Evolutionary conservation across 2,797 vertebrate species (phyloP), one percentile per base, ranked within the genome.

Genomic region (Oryzias dopingdopingensis): DNA sequence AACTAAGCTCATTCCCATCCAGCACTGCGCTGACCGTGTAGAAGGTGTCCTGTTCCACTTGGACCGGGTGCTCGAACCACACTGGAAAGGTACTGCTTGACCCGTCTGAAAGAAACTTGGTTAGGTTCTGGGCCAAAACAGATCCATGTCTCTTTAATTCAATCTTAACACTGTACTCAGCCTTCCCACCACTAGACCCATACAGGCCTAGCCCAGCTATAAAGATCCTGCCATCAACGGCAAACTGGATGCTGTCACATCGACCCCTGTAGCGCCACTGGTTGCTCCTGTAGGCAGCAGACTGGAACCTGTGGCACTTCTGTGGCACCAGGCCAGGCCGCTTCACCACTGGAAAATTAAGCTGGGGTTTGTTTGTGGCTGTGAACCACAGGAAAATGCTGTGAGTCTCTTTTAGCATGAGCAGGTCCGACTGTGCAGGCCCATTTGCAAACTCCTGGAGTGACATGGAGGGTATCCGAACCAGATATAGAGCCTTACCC

Each of bases 161-260:
- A 0, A 97, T 96, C 82, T 89, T 93, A 56, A 95, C 94, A 0
- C 86, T 90, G 82, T 97, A 97, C 65, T 96, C 95, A 0, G 94
- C 93, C 59, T 93, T 95, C 23, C 93, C 92, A 0, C 94, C 92
- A 55, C 96, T 97, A 0, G 95, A 95, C 29, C 96, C 96, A 0
- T 97, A 98, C 41, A 98, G 72, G 29, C 96, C 92, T 4, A 97
- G 90, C 45, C 96, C 96, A 0, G 93, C 95, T 1, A 97, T 86
- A 65, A 98, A 98, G 77, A 98, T 90, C 70, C 96, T 86, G 56
- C 92, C 91, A 82, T 97, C 96, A 46, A 93, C 95, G 0, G 94
- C 93, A 16, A 97, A 97, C 89, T 96, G 96, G 88, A 98, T 97
- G 82, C 95, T 96, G 89, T 97, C 96, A 0, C 95, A 96, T 42